These are phyloP conservation scores for Dendrophyllia cribrosa DNA, from an alignment of 64 coral and sea anemone species.

Conservation along the genomic window DNA sequence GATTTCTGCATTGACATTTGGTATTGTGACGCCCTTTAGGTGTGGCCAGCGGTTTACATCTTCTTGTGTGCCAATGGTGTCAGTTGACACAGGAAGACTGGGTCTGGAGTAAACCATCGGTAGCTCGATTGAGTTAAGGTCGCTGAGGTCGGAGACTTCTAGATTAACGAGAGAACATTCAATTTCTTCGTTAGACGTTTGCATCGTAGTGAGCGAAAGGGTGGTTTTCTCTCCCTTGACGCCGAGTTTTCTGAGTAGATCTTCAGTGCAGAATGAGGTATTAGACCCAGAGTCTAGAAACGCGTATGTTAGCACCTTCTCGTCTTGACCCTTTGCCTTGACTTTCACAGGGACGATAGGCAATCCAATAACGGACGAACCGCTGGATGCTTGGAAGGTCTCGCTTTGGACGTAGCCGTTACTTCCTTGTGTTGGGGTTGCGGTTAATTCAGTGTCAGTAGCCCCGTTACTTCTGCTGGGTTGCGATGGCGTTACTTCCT, in stretches of 20 bases:
- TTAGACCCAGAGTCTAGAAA: slow-evolving; percentile 54
- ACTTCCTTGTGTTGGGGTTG: not conserved
- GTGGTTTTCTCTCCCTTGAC: not conserved
- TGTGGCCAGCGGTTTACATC: slow-evolving; percentile 7
- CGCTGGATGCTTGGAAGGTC: not conserved
- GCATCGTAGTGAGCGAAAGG: not conserved
- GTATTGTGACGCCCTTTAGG: not conserved
- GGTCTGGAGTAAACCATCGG: slow-evolving; percentile 43
- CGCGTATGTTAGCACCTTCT: not conserved
- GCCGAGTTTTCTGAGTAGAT: not conserved
- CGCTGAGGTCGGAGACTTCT: slow-evolving; percentile 17
- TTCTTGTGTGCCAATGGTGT: slow-evolving; percentile 22
- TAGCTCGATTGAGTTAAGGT: slow-evolving; percentile 9
- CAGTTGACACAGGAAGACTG: not conserved
- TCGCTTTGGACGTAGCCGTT: not conserved
- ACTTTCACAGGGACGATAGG: slow-evolving; percentile 3
- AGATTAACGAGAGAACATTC: slow-evolving; percentile 1
- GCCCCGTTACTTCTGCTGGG: not conserved
- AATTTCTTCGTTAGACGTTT: not conserved
- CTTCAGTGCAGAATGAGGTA: slow-evolving; percentile 18
- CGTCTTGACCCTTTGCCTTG: not conserved
- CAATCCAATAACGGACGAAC: not conserved
- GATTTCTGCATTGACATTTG: slow-evolving; percentile 21
- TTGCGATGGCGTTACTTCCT: not conserved
- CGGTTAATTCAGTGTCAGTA: not conserved